A percentile compares a stretch with the other conserved stretches of the same genome.
phyloP scores from a whole-genome alignment of 2,888 invertebrate genomes.

The Papilio demoleus region DNA sequence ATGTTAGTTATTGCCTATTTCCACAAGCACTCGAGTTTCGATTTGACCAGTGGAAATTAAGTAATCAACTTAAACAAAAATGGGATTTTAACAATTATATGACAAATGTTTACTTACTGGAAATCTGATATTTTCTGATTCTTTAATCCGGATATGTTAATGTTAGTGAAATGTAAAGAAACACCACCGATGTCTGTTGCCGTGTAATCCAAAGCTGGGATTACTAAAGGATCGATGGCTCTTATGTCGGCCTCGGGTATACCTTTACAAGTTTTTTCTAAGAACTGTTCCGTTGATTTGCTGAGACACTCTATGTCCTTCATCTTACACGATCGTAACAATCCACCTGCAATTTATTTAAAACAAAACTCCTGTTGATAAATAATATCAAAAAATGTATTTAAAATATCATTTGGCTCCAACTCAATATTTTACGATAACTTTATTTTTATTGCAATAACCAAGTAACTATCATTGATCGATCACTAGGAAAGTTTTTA shows the following conservation, averaged over 20 bases:
- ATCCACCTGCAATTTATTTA: slow-evolving; percentile 44
- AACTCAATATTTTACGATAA: too few relatives aligned
- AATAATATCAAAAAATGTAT: too few relatives aligned
- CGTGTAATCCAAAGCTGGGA: slow-evolving; percentile 53
- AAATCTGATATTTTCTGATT: slow-evolving; percentile 63
- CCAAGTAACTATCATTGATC: too few relatives aligned
- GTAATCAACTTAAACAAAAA: neutral
- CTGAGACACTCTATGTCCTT: slow-evolving; percentile 65
- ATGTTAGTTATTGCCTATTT: too few relatives aligned
- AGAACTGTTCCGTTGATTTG: slow-evolving; percentile 61
- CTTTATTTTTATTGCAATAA: too few relatives aligned
- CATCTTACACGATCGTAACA: slow-evolving; percentile 59
- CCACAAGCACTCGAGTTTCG: neutral
- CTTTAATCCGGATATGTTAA: slow-evolving; percentile 65
- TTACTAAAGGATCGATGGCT: slow-evolving; percentile 63
- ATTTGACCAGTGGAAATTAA: too few relatives aligned
- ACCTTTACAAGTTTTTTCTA: slow-evolving; percentile 63
- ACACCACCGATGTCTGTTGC: slow-evolving; percentile 53
- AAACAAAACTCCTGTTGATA: too few relatives aligned
- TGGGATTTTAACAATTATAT: slow-evolving; percentile 5
- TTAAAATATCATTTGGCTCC: too few relatives aligned
- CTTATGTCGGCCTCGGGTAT: slow-evolving; percentile 58
- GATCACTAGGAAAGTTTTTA: too few relatives aligned
- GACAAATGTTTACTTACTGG: slow-evolving; percentile 55
- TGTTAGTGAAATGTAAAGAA: slow-evolving; percentile 57